Evolutionary conservation across 2,797 vertebrate genomes (phyloP), one percentile per base, ranked within the genome.

Genomic region (Telmatherina bonti): DNA sequence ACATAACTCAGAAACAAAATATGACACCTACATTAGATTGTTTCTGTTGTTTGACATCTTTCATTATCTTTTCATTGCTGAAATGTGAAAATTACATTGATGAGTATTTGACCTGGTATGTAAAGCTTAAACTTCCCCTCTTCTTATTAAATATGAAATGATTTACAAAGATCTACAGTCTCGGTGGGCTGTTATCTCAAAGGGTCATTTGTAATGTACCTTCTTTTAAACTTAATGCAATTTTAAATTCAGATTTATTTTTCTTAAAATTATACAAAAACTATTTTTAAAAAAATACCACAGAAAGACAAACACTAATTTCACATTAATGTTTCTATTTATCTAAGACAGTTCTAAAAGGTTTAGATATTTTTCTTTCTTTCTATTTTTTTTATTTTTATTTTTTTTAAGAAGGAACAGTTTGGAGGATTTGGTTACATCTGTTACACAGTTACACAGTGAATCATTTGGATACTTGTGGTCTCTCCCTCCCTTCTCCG

Each of bases 281-380:
- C n/a, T n/a, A n/a, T n/a, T n/a, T n/a, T n/a, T n/a, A n/a, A 72
- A 41, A 18, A 64, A 61, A 61, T 47, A 36, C 41, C 67, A 56
- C 0, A 7, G 52, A 64, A 67, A 64, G 18, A 72, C 8, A 36
- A 61, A 72, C 62, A 72, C 20, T 7, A 73, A 27, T 20, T 43
- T 20, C 54, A 1, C 43, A 15, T 45, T 33, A 16, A 26, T 30
- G 27, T 7, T 1, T 43, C 15, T 52, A 4, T 35, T 33, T 15
- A 45, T 12, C 12, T 43, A 54, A 61, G 24, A 43, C 56, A 22
- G 11, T 18, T 52, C 11, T 2, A 52, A 24, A 11, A 26, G 52
- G 30, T 41, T 7, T 52, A 31, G n/a, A 7, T 7, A 7, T n/a
- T 36, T 15, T 13, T 36, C 3, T 4, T 13, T 36, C 11, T 13